Conservation (phyloP, 2,113 vertebrate genomes). For the Emydocephalus ijimae region DNA sequence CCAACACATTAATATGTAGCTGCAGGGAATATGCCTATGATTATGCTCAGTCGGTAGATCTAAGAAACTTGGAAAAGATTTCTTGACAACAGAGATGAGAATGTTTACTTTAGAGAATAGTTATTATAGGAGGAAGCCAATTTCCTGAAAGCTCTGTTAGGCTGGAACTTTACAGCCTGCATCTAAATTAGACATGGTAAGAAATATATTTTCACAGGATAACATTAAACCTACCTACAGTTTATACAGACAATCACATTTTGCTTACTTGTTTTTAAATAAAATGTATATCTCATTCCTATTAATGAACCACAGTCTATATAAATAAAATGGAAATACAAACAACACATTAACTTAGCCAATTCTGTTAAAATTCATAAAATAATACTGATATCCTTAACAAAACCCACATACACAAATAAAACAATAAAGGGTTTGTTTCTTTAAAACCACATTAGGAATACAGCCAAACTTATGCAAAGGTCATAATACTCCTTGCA, state of each 20-base stretch:
- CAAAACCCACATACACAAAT: not conserved
- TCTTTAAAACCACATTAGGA: not conserved
- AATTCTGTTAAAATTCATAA: not conserved
- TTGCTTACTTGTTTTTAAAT: not conserved
- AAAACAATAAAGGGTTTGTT: not conserved
- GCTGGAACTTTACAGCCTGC: not conserved
- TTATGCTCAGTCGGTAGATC: not conserved
- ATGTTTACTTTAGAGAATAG: not conserved
- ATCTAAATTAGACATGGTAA: not conserved
- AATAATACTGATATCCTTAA: not conserved
- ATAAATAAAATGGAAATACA: not conserved
- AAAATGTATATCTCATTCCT: not conserved
- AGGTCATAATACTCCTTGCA: not conserved
- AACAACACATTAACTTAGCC: not conserved
- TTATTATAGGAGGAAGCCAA: not conserved
- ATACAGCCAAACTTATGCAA: not conserved
- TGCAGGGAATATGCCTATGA: not conserved
- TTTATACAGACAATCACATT: not conserved
- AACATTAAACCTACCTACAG: not conserved
- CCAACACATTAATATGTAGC: fast-evolving
- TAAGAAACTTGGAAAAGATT: not conserved
- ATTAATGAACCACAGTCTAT: not conserved
- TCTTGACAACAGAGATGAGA: constrained; percentile 8
- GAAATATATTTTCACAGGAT: not conserved
- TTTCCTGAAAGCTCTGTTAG: not conserved